Conservation (phyloP, 2,113 vertebrate genomes). For the Corythornis cristatus region DNA sequence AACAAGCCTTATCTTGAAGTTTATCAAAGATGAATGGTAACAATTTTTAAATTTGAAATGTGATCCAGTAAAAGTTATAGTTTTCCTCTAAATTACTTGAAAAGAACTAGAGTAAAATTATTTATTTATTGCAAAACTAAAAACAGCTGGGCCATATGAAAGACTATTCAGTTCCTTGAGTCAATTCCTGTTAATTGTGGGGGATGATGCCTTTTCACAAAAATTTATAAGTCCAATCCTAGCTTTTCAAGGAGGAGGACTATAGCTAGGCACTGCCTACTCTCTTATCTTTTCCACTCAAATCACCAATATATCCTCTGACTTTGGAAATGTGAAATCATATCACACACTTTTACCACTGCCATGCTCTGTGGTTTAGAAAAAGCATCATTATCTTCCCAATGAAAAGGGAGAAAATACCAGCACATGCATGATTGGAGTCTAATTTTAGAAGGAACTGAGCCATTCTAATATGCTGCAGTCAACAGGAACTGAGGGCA, state of each 20-base stretch:
- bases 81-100: neutral
- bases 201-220: neutral
- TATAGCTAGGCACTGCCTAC: neutral
- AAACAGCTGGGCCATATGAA: neutral
- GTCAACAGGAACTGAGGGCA: conserved; percentile 24
- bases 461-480: conserved; percentile 22
- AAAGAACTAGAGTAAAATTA: neutral
- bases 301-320: neutral
- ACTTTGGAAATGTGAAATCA: neutral
- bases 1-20: neutral
- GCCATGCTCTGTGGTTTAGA: neutral
- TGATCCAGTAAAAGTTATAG: neutral
- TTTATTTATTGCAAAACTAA: neutral
- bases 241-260: neutral
- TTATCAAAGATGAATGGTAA: neutral
- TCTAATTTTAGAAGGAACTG: conserved; percentile 51
- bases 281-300: neutral
- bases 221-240: neutral
- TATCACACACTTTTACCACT: neutral
- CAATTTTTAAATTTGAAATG: neutral
- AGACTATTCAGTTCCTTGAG: neutral
- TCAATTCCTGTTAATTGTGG: neutral
- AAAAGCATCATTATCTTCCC: neutral
- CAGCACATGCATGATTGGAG: neutral
- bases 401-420: neutral